Percentiles rank a stretch among this genome's conserved stretches.
These are phyloP conservation scores for Salvelinus alpinus DNA, from an alignment of 2,113 vertebrate species.

Conservation along the genomic window DNA sequence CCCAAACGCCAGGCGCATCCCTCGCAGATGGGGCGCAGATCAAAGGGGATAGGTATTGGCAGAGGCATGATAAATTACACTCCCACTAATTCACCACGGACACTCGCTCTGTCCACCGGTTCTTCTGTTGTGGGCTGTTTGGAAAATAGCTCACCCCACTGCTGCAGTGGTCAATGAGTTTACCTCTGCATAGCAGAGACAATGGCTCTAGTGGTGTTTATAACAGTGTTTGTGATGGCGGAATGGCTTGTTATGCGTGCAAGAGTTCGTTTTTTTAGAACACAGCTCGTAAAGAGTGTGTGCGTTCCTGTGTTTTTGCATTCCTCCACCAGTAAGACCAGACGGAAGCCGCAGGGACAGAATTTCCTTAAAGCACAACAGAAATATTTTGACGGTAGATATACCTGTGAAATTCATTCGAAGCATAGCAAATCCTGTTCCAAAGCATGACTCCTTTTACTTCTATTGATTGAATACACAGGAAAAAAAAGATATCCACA, in stretches of 20 bases:
- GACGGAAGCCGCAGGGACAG: background rate
- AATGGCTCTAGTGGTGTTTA: background rate
- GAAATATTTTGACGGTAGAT: no score
- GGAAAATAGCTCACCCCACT: background rate
- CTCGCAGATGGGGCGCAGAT: conserved; percentile 18
- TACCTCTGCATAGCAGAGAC: background rate
- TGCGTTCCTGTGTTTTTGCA: background rate
- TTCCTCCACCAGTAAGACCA: background rate
- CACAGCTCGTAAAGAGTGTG: background rate
- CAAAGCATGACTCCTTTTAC: no score
- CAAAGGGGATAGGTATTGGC: conserved; percentile 35
- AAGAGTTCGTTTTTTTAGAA: background rate
- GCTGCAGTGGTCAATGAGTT: background rate
- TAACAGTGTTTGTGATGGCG: no score
- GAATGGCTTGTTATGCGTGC: no score
- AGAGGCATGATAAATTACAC: conserved; percentile 42
- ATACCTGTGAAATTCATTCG: no score
- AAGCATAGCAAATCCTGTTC: no score
- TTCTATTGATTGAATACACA: no score
- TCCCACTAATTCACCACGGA: conserved; percentile 12
- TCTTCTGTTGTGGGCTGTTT: conserved; percentile 19
- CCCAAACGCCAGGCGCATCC: conserved; percentile 5
- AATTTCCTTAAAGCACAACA: background rate
- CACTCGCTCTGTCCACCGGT: conserved; percentile 13
- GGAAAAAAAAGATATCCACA: no score